Evolutionary conservation across 2,888 invertebrate species (phyloP), one percentile per base, ranked within the genome.

Genomic region (Nasonia oneida): DNA sequence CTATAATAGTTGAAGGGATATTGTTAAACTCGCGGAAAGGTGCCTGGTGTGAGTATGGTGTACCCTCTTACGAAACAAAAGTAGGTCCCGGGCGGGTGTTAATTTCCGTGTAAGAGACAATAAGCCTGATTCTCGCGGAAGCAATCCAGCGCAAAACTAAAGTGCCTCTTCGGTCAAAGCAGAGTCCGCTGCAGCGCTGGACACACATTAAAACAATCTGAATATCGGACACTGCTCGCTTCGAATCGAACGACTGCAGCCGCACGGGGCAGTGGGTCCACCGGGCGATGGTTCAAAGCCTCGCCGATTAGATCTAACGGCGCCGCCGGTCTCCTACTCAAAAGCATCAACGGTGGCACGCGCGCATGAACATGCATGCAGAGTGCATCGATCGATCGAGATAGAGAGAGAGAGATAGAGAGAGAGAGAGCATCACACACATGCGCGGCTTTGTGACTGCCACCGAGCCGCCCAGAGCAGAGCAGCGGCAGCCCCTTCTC

Each of bases 291-390:
- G 29, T 39, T 73, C 61, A 23, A 71, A 77, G 83, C 57, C 57
- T 10, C 29, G 57, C 39, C 71, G 57, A 83, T 83, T 77, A 71
- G 71, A 81, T 74, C 74, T 74, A 39, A 37, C 57, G 61, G 73
- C 42, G 39, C 57, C 37, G n/a, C 50, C 29, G 29, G 29, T 0
- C 18, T 42, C 29, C 18, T 18, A 42, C 70, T 80, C 71, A 37
- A 53, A 80, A 37, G 37, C 53, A 2, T n/a, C 42, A 18, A 10
- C 42, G 18, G 37, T 12, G 73, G 42, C 15, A 42, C 42, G 39
- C 42, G n/a, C 8, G 10, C n/a, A n/a, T 37, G 42, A 12, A 29
- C 2, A 67, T 67, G 33, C 23, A 67, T 67, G 5, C 10, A 33
- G 29, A 29, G 15, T 33, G 33, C 33, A 67, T 61, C 67, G 67